Base-by-base conservation (phyloP, 2,113 vertebrate species). In the Ploceus nigricollis region DNA sequence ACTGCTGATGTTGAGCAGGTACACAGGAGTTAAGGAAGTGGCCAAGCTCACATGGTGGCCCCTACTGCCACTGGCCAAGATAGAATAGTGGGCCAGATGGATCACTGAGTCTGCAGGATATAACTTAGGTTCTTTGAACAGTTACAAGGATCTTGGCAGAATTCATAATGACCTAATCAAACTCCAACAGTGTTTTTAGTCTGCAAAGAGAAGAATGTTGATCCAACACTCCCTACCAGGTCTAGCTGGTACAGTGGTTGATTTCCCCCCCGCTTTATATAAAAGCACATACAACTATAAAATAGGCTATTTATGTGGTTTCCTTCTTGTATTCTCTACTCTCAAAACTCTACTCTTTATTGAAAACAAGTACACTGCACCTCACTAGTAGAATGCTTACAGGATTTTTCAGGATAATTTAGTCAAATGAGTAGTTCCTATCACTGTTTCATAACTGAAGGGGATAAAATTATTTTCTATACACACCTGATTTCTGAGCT, bases 401-500 rank as follows among this genome's bases (percentile, higher is more conserved):
- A 5, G 24, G 18, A 63, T 57, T 70, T 40, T 72, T 73, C 65
- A 28, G 13, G 31, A 37, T 9, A 78, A 18, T 61, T 57, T 16
- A 53, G 40, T 50, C 35, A 73, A 70, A 78, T 21, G 12, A 72
- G 33, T 30, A 60, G 25, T 15, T 72, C 20, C 72, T 21, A 91
- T 19, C 9, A 45, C 17, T 20, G 7, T 39, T 90, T 66, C 25
- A 42, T 28, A 80, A 82, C 0, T 45, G 25, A 92, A 66, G 10
- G 31, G n/a, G 37, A 83, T 28, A 35, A 80, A 84, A 42, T 42
- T 65, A 60, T 45, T 85, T 91, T 82, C 64, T 66, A 48, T 73
- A 77, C n/a, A 81, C 15, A 86, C 99, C 99, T 99, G 99, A 96
- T 99, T 99, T 97, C 99, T 98, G 92, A 99, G 99, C 96, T 99